Base-by-base conservation (phyloP, 2,113 vertebrate genomes). In the Herpailurus yagouaroundi region DNA sequence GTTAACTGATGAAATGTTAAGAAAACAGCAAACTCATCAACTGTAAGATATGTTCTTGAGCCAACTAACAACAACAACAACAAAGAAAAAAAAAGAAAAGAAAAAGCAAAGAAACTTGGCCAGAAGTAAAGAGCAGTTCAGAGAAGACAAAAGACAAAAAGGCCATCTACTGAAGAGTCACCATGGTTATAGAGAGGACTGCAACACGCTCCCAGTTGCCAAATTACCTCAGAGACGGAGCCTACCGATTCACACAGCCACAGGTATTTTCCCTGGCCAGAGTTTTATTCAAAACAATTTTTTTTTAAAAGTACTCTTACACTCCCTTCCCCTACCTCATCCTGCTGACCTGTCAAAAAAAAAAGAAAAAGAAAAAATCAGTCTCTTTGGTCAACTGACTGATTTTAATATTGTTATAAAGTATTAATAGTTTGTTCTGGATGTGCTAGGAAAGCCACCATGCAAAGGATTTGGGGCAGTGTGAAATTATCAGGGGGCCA, bases 21-120 rank as follows among this genome's bases (percentile, higher is more conserved):
- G 94, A 93, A 97, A 97, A 84, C 87, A 84, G 92, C 87, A 97
- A 45, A 97, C 92, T 88, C 89, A 88, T 95, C 93, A 80, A 69
- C 87, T 85, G 11, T 50, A 82, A 94, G 80, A 3, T 68, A 45
- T 95, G 38, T 73, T 93, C 84, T 63, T 71, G 4, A 88, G 96
- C 92, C 97, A 97, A 88, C 38, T 86, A 91, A 79, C 57, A 87
- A 88, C 48, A 96, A 88, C 48, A 96, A 74, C 38, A 45, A 73
- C 36, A 38, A 81, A 15, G 89, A n/a, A 74, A 50, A 60, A 76
- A n/a, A 80, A 25, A 48, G 63, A 81, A 85, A 92, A 57, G 5
- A 57, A 7, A 60, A 23, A n/a, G 76, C n/a, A 91, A 93, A 82
- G 80, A 92, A 64, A 84, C 52, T 90, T 77, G 64, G 76, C 45